Base-by-base conservation (phyloP, 2,797 vertebrate species). In the Cephalopachus bancanus region DNA sequence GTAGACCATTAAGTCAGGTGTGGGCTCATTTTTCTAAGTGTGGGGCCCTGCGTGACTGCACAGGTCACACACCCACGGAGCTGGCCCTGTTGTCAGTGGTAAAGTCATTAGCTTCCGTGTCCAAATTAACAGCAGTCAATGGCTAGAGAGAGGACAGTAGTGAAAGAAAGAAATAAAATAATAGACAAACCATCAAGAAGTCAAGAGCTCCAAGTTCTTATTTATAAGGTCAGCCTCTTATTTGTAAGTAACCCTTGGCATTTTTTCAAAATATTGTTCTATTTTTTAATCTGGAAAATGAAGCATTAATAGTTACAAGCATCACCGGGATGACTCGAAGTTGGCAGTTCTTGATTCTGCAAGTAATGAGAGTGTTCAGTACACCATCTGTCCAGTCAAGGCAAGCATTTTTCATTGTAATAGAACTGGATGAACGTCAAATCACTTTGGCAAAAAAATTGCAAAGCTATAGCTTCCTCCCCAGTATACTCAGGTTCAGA, bases 401-500 rank as follows among this genome's bases (percentile, higher is more conserved):
- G 62, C 95, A 19, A 75, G 28, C 33, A 49, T 44, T 51, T 92
- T 93, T 92, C 51, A n/a, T 89, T 94, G 53, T 69, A 62, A n/a
- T 51, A 76, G 60, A 86, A 75, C 17, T 75, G 75, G 51, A 80
- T n/a, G 11, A 75, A 89, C 83, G 91, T 93, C 92, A 97, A 83
- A 93, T 93, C 30, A 26, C 57, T 93, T 89, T 90, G 59, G 55
- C 10, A 69, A 84, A 71, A 59, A 69, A 49, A 67, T 15, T 44
- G n/a, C 26, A 76, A 85, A 84, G 51, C 15, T 81, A 69, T 76
- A 74, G 78, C 93, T 94, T 86, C 91, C 64, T 92, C 53, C 67
- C 30, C 60, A 17, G 72, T 26, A 1, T 92, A 57, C 15, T 96
- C 71, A 65, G 65, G 37, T 83, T 95, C 94, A 94, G 22, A 81